Evolutionary conservation across 2,797 vertebrate genomes (phyloP), one percentile per base, ranked within the genome.

Genomic region (Fistularia tabacaria): DNA sequence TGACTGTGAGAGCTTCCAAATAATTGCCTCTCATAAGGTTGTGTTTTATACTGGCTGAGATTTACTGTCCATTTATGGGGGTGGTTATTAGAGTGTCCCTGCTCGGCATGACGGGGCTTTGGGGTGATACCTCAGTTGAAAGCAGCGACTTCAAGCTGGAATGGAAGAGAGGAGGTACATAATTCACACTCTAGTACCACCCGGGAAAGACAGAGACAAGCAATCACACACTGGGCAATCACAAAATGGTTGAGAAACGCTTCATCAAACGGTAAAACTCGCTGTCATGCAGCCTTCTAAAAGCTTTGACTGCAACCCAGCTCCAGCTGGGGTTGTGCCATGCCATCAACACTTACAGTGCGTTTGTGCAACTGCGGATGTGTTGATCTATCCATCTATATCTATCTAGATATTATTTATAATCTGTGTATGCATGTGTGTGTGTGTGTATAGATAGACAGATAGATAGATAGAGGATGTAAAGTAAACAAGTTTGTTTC

Each of bases 21-120:
- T 82, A 73, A 87, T 74, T 82, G 57, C 76, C 75, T 81, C 77
- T 83, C 62, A 60, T 81, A 73, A 76, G 72, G 63, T 68, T 74
- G 68, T 73, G 62, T 81, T 83, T 82, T 83, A 82, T 78, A 70
- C 67, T 13, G 58, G 55, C 46, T 46, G 50, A 75, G 70, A 83
- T 87, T 86, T 87, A 82, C 77, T 62, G 74, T 71, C 50, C 46
- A 53, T 71, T 80, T 82, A 74, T 75, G 61, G 53, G 59, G 60
- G 54, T 25, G 42, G 82, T 76, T 80, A 73, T 74, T 64, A 80
- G 66, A 74, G 62, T 66, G 64, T 76, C 73, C 69, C 69, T 42
- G 58, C 60, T 64, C 45, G 38, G 51, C 63, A 54, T 39, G 6
- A 44, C 6, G 3, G 45, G 62, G 64, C 64, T 76, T 63, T 55